These are phyloP conservation scores for Samia ricini DNA, from an alignment of 1,140 invertebrate genomes.

Conservation along the genomic window DNA sequence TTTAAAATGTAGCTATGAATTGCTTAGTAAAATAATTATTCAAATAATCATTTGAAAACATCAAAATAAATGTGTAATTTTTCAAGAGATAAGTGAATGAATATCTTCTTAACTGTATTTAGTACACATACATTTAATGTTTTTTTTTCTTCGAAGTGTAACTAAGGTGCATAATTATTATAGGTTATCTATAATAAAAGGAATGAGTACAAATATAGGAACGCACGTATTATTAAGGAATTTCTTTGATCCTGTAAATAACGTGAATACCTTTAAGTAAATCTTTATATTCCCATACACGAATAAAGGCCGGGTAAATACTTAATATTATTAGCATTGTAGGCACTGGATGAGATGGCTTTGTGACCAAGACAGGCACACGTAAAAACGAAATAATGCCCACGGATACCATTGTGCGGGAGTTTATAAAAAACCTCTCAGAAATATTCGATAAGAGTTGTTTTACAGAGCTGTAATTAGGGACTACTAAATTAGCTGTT, in stretches of 20 bases:
- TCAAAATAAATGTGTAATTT: too few species aligned
- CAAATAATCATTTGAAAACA: too few species aligned
- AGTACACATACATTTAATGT: too few species aligned
- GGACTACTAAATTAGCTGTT: background rate
- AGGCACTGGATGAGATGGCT: slow-evolving; percentile 4
- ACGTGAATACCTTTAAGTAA: background rate
- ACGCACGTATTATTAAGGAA: too few species aligned
- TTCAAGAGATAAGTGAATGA: too few species aligned
- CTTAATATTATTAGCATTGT: slow-evolving; percentile 12
- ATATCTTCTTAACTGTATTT: too few species aligned
- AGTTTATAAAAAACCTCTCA: slow-evolving; percentile 14
- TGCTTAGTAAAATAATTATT: too few species aligned
- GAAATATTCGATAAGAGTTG: slow-evolving; percentile 14
- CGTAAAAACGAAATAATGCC: slow-evolving; percentile 13
- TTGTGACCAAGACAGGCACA: slow-evolving; percentile 13
- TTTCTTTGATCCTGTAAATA: background rate
- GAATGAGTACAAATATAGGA: too few species aligned
- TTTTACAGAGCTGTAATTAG: background rate
- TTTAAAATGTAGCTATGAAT: too few species aligned
- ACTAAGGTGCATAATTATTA: too few species aligned
- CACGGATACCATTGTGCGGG: slow-evolving; percentile 7
- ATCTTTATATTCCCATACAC: background rate
- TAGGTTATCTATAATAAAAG: too few species aligned
- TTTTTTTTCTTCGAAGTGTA: too few species aligned
- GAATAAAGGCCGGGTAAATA: slow-evolving; percentile 8